Percentiles rank a stretch among this genome's conserved stretches.
Evolutionary conservation across 2,888 invertebrate genomes (phyloP).

Genomic region (Protonemura montana): DNA sequence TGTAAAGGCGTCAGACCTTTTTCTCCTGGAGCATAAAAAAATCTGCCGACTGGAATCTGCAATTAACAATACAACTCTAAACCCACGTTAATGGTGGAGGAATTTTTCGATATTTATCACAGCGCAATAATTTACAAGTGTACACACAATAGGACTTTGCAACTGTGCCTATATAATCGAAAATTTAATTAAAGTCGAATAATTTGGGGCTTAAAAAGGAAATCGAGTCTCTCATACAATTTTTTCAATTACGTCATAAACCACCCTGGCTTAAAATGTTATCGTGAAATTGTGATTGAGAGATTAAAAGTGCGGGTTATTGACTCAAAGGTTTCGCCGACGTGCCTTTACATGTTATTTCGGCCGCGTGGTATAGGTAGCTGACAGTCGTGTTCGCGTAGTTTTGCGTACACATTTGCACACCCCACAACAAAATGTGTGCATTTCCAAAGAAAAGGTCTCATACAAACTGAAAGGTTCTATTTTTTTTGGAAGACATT

Average conservation of each 20-base stretch:
- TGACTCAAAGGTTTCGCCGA: not conserved
- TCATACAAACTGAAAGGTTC: no score
- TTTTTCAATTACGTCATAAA: constrained; percentile 12
- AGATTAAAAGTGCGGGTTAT: not conserved
- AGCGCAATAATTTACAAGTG: not conserved
- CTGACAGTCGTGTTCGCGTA: no score
- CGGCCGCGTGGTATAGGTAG: not conserved
- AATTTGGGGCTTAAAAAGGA: not conserved
- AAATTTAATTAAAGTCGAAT: constrained; percentile 12
- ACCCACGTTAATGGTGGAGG: not conserved
- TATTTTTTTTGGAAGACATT: no score
- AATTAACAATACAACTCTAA: not conserved
- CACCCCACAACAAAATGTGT: no score
- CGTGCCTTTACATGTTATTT: not conserved
- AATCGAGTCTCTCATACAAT: not conserved
- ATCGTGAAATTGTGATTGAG: not conserved
- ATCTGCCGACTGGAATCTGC: not conserved
- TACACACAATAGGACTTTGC: not conserved
- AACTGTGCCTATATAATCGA: constrained; percentile 3
- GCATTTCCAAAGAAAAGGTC: no score
- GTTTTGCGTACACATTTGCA: no score
- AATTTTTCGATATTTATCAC: not conserved
- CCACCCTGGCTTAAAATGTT: not conserved
- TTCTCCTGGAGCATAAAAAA: not conserved
- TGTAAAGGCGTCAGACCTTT: not conserved